These are phyloP conservation scores for Magallana ariakensis DNA, from an alignment of 1,140 invertebrate genomes.

Conservation along the genomic window DNA sequence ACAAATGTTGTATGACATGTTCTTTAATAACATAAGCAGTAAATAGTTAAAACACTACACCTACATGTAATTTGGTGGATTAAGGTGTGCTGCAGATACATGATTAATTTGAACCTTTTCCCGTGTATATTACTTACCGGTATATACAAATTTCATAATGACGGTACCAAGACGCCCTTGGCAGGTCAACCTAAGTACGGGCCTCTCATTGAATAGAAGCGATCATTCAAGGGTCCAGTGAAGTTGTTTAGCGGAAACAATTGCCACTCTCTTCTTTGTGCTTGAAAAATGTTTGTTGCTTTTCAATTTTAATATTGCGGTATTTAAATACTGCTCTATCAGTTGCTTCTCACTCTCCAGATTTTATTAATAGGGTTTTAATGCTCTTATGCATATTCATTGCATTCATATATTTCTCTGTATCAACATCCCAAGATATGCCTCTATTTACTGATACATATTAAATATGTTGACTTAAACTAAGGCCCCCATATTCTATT, in stretches of 20 bases:
- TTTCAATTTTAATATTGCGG: constrained; percentile 23
- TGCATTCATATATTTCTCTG: background rate
- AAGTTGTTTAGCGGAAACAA: background rate
- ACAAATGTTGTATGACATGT: too few relatives aligned
- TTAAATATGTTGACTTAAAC: constrained; percentile 28
- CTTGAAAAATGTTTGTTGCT: background rate
- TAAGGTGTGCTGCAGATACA: too few relatives aligned
- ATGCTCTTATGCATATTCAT: constrained; percentile 31
- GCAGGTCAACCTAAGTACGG: background rate
- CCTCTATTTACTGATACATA: constrained; percentile 10
- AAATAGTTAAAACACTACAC: too few relatives aligned
- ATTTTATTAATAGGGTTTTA: constrained; percentile 25
- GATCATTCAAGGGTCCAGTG: background rate
- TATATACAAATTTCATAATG: too few relatives aligned
- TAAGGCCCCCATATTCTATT: background rate
- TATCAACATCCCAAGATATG: background rate
- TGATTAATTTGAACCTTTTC: too few relatives aligned
- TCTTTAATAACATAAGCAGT: too few relatives aligned
- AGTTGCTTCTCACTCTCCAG: background rate
- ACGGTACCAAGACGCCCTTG: background rate
- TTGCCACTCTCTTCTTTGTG: background rate
- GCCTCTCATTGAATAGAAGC: background rate
- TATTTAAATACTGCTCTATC: constrained; percentile 14
- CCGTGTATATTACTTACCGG: too few relatives aligned
- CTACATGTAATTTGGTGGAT: too few relatives aligned